Percentiles rank a stretch among this genome's conserved stretches.
Conservation (phyloP, 2,888 invertebrate genomes). For the Mythimna loreyi region DNA sequence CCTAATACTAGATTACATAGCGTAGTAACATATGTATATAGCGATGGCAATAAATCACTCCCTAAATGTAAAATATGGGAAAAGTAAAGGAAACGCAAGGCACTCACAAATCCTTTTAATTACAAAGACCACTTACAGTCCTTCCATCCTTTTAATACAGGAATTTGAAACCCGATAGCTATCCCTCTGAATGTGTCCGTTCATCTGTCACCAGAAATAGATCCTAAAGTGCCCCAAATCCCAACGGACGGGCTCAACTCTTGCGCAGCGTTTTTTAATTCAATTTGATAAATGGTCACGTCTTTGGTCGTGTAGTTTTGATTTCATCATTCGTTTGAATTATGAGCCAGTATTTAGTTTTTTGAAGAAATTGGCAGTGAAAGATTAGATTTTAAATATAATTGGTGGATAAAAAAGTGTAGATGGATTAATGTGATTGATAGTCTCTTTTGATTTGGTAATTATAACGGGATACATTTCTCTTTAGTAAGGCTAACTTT, state of each 20-base stretch:
- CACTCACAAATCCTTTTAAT: slow-evolving; percentile 44
- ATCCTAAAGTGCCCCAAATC: slow-evolving; percentile 61
- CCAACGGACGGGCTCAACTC: slow-evolving; percentile 61
- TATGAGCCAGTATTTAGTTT: slow-evolving; percentile 31
- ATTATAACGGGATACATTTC: too few species aligned
- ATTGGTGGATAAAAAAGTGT: slow-evolving; percentile 2
- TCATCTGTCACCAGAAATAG: slow-evolving; percentile 61
- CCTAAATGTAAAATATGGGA: not conserved
- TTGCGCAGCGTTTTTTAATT: slow-evolving; percentile 63
- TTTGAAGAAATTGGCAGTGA: slow-evolving; percentile 32
- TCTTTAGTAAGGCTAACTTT: too few species aligned
- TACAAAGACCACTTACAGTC: slow-evolving; percentile 45
- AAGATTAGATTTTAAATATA: slow-evolving; percentile 31
- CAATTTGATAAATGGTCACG: slow-evolving; percentile 58
- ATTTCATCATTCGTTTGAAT: slow-evolving; percentile 57
- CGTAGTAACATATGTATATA: too few species aligned
- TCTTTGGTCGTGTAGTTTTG: slow-evolving; percentile 48
- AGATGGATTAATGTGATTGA: slow-evolving; percentile 5
- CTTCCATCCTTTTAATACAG: slow-evolving; percentile 58
- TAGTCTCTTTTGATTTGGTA: too few species aligned
- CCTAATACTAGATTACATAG: too few species aligned
- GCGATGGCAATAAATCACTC: not conserved
- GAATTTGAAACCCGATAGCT: slow-evolving; percentile 59
- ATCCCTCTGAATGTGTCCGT: slow-evolving; percentile 42
- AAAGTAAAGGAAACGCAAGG: not conserved